Evolutionary conservation across 2,113 vertebrate genomes (phyloP).

Genomic region (Oxyura jamaicensis): DNA sequence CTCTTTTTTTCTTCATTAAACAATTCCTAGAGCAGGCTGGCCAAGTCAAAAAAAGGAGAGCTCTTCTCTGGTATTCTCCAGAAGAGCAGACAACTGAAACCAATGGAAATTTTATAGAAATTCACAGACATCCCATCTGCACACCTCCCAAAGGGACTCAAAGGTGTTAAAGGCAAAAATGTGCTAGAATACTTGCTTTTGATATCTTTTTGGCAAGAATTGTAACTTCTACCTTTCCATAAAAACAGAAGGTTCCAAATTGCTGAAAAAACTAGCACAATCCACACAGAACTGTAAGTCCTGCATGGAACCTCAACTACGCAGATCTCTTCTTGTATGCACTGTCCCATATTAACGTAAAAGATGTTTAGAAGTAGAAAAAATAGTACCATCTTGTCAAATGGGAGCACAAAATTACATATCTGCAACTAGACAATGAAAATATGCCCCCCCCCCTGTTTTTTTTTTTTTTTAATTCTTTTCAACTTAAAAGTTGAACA

Average conservation of each 20-base stretch:
- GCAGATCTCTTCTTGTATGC: background rate
- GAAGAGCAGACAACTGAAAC: background rate
- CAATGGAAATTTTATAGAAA: background rate
- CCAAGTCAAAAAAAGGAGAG: background rate
- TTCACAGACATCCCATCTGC: background rate
- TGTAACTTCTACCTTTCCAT: background rate
- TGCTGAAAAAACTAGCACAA: background rate
- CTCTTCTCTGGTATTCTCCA: background rate
- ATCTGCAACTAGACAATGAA: background rate
- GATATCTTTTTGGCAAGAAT: background rate
- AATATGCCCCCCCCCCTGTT: background rate
- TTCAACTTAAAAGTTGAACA: background rate
- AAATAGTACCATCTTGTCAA: background rate
- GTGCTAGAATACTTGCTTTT: background rate
- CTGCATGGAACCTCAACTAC: background rate
- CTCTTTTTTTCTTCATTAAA: background rate
- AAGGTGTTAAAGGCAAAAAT: background rate
- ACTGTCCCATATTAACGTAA: background rate
- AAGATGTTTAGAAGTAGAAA: background rate
- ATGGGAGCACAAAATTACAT: background rate
- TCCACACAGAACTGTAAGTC: background rate
- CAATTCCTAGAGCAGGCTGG: background rate
- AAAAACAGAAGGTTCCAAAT: background rate
- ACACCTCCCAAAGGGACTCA: background rate
- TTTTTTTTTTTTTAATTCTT: background rate